Base-by-base conservation (phyloP, 2,113 vertebrate genomes). In the Sphyrna mokarran region DNA sequence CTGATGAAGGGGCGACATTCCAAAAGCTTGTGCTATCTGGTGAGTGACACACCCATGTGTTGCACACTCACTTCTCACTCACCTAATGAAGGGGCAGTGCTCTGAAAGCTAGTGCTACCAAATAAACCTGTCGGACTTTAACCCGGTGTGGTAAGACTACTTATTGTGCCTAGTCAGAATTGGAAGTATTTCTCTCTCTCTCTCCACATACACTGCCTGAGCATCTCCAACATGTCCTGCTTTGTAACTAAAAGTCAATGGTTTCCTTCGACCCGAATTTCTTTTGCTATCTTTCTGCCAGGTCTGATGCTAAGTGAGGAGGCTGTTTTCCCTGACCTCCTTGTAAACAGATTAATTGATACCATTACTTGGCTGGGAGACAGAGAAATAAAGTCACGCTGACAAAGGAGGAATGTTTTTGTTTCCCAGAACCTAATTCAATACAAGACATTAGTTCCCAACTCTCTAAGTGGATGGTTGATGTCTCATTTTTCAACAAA, bases 381-480 rank as follows among this genome's bases (percentile, higher is more conserved):
- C 23, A 8, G 37, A 68, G 7, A 94, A 94, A 94, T 40, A 26
- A 94, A 69, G 40, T 40, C 63, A 11, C 1, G 22, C n/a, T 68
- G 66, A 69, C 63, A 70, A 23, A 20, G 66, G 91, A 37, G 26
- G n/a, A 94, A 23, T 94, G 91, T 43, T 40, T 94, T 70, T 11
- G 91, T 26, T 94, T 94, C 40, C 91, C 66, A 94, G 63, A 68
- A 70, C 70, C 66, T 43, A 69, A 40, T 94, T 94, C 63, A 69
- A 22, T 43, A 69, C 90, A 94, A 37, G 22, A n/a, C 48, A 58
- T 89, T 89, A 58, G 9, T 58, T 89, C 22, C 86, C 80, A 83
- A 22, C 80, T 43, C 72, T 76, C 78, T 40, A 16, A 83, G n/a
- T 37, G 78, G 78, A 83, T 83, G 78, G 80, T 43, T 83, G 20